These are phyloP conservation scores for Spodoptera exigua DNA, from an alignment of 2,888 invertebrate genomes.

Conservation along the genomic window DNA sequence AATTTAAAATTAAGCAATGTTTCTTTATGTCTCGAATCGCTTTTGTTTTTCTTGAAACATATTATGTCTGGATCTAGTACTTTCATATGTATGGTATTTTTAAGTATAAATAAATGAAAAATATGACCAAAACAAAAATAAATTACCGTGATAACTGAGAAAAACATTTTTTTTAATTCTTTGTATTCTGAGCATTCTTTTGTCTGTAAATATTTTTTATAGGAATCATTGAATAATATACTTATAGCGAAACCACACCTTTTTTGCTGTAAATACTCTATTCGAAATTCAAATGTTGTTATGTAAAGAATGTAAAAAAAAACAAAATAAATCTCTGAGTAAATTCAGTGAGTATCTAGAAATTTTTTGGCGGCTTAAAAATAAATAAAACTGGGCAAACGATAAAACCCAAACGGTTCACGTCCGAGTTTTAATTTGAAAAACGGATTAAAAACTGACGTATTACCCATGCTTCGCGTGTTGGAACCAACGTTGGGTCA, in stretches of 20 bases:
- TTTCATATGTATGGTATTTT: neutral
- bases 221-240: neutral
- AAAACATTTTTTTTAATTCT: constrained; percentile 14
- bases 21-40: neutral
- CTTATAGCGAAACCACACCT: neutral
- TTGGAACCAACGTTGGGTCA: constrained; percentile 40
- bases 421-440: constrained; percentile 76
- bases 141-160: constrained; percentile 44
- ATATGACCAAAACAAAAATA: constrained; percentile 28
- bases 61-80: neutral
- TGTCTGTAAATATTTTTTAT: too few species aligned
- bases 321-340: constrained; percentile 6
- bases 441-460: constrained; percentile 74
- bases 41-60: neutral
- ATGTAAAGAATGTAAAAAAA: constrained; percentile 1
- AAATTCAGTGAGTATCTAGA: constrained; percentile 18
- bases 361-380: constrained; percentile 35
- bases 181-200: too few species aligned
- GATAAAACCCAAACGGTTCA: constrained; percentile 65
- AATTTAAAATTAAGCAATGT: too few species aligned
- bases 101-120: constrained; percentile 1
- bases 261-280: neutral
- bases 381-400: constrained; percentile 58
- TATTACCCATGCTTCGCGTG: constrained; percentile 58
- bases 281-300: constrained; percentile 7